Evolutionary conservation across 2,797 vertebrate genomes (phyloP), one percentile per base, ranked within the genome.

Genomic region (Psittacula derbiana): DNA sequence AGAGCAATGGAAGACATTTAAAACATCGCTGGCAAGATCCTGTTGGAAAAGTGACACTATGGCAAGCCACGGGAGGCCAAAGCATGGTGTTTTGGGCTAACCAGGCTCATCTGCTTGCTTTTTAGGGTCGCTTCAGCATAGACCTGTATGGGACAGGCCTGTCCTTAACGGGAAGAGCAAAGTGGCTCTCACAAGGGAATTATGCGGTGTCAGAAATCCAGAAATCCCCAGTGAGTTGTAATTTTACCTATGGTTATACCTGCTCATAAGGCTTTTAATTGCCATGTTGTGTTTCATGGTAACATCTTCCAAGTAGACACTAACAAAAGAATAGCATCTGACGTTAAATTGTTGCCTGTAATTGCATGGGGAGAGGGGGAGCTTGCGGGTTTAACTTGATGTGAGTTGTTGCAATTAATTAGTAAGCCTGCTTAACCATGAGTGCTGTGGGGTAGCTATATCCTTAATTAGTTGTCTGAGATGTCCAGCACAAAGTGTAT

Each of bases 141-240:
- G 99, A 99, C 97, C 98, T 99, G 31, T 98, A 98, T 1, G 99
- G 99, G 95, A 99, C 99, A 7, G 99, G 99, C 38, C 97, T 99
- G 36, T 98, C 98, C 47, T 96, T 99, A 84, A 86, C 95, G 4
- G 98, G 98, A 49, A 97, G 98, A 11, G 97, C 98, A n/a, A 98
- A 98, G 38, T 99, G 99, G 99, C 97, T 98, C 80, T 98, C 99
- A 1, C 99, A 99, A 92, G 99, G 99, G 90, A 99, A 99, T 97
- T 99, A 99, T 0, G 99, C 98, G 0, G 98, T 99, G 82, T 98
- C 98, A 0, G 98, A 99, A 95, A 97, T 99, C 83, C 98, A 98
- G 38, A 99, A 98, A 97, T 99, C 99, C 36, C 98, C 98, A 97
- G 99, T 99, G 98, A 98, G 98, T 88, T 75, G 40, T 79, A 9